phyloP scores from a whole-genome alignment of 2,888 invertebrate species.

The Diarsia brunnea region DNA sequence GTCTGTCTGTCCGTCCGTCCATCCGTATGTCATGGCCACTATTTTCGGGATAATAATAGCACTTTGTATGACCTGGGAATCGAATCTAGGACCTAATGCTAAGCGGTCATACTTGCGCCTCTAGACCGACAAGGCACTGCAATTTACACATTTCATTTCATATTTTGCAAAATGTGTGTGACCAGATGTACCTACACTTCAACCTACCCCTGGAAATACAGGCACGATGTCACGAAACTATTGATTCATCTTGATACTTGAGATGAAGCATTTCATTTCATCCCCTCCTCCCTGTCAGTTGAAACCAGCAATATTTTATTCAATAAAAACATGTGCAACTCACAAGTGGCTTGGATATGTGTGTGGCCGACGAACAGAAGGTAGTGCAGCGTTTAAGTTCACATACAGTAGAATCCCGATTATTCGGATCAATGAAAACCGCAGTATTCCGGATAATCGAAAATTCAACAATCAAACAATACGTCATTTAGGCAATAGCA shows the following conservation, averaged over 20 bases:
- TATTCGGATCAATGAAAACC: too few relatives aligned
- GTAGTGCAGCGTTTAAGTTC: slow-evolving; percentile 12
- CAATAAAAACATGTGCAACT: slow-evolving; percentile 50
- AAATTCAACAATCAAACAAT: too few relatives aligned
- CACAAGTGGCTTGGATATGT: slow-evolving; percentile 39
- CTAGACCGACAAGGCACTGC: neutral
- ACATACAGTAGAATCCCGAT: neutral
- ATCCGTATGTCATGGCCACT: too few relatives aligned
- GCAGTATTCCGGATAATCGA: too few relatives aligned
- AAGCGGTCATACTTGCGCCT: neutral
- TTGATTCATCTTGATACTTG: neutral
- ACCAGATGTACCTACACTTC: neutral
- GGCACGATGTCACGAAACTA: neutral
- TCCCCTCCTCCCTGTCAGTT: neutral
- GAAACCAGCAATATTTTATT: slow-evolving; percentile 29
- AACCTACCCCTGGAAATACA: neutral
- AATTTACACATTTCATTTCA: neutral
- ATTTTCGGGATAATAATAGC: too few relatives aligned
- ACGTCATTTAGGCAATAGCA: too few relatives aligned
- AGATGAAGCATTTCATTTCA: neutral
- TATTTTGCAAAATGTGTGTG: too few relatives aligned
- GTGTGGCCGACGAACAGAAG: slow-evolving; percentile 29
- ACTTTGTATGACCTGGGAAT: neutral
- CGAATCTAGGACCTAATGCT: neutral
- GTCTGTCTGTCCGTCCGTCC: too few relatives aligned